Base-by-base conservation (phyloP, 2,113 vertebrate genomes). In the Alexandromys fortis region DNA sequence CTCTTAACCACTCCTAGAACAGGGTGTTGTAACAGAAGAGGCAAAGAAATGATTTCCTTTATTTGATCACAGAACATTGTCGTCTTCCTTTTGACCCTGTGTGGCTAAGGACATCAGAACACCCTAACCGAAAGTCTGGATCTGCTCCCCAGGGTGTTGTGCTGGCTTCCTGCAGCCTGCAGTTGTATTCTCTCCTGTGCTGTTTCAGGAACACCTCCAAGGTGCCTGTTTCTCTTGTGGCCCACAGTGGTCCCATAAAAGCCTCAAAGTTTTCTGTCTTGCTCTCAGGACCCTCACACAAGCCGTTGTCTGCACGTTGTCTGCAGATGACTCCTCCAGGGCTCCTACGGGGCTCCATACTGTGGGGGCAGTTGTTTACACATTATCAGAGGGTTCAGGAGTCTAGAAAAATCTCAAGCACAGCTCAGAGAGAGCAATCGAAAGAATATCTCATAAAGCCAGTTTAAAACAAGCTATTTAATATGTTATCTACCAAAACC, bases 231-330 rank as follows among this genome's bases (percentile, higher is more conserved):
- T 14, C 77, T 58, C n/a, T 52, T 13, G 16, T 3, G 21, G 17
- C 22, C 7, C 22, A 58, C 45, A 73, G 78, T 26, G 35, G 73
- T 28, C 42, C 5, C 30, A 52, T 45, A 14, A 26, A 61, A 70
- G 35, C 65, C 68, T 70, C 26, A 5, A 5, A 45, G 88, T 45
- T 42, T 47, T 63, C 65, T 16, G 21, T 38, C 21, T 11, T 70
- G 19, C 21, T 11, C 67, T 30, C 87, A 28, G 35, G 70, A 45
- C 72, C 11, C 24, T 26, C 86, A 55, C 35, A 1, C 16, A 35
- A 12, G 21, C 61, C 1, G 1, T 33, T 47, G 30, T 49, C 22
- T 3, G 0, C 1, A 0, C 2, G 65, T 22, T 12, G 0, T 33
- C n/a, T 1, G 0, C 17, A 61, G 42, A 14, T 13, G 35, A 42